phyloP scores from a whole-genome alignment of 2,888 invertebrate species.

The Melanargia galathea region DNA sequence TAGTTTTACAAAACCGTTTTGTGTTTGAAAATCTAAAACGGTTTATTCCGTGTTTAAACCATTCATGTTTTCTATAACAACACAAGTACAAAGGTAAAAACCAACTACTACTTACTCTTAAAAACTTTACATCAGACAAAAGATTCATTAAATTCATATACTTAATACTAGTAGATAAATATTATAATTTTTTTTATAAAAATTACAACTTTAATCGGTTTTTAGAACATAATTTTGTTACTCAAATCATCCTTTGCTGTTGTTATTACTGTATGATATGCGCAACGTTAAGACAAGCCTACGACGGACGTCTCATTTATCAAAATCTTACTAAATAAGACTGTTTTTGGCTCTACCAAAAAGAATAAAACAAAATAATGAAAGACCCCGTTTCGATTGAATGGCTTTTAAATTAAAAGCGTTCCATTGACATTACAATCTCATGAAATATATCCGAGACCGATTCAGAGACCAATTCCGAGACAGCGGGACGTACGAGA shows the following conservation, averaged over 20 bases:
- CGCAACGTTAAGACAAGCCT: too few relatives aligned
- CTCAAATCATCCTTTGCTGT: too few relatives aligned
- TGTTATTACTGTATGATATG: too few relatives aligned
- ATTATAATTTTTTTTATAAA: neutral
- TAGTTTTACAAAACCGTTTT: slow-evolving; percentile 35
- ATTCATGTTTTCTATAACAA: neutral
- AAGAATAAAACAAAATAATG: slow-evolving; percentile 16
- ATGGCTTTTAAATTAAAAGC: slow-evolving; percentile 29
- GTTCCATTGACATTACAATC: slow-evolving; percentile 32
- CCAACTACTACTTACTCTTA: too few relatives aligned
- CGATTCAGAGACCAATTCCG: slow-evolving; percentile 14
- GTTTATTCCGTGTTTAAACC: neutral
- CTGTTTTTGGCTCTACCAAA: neutral
- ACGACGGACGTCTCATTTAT: too few relatives aligned
- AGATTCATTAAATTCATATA: too few relatives aligned
- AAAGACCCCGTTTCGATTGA: slow-evolving; percentile 17
- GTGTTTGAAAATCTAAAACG: slow-evolving; percentile 14
- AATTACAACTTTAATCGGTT: neutral
- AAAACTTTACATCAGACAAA: too few relatives aligned
- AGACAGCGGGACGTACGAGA: slow-evolving; percentile 27
- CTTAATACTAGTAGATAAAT: too few relatives aligned
- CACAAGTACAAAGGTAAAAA: neutral
- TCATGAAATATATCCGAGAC: slow-evolving; percentile 29
- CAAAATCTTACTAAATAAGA: too few relatives aligned
- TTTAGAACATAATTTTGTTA: neutral